These are phyloP conservation scores for Tipula unca DNA, from an alignment of 2,888 invertebrate genomes.

Conservation along the genomic window DNA sequence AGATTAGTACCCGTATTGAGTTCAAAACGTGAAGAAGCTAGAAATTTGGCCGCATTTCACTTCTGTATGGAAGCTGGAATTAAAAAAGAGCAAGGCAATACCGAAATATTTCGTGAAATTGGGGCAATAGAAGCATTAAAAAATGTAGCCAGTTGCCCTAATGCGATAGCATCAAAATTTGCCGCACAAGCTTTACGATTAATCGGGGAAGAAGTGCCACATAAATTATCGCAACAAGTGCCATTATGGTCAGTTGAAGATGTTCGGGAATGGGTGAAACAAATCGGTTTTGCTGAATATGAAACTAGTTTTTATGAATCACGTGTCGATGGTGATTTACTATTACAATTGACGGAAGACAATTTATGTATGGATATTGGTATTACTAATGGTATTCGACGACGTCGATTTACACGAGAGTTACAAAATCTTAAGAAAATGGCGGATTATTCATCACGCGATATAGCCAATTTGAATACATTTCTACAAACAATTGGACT, in stretches of 20 bases:
- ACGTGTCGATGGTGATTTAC: constrained; percentile 92
- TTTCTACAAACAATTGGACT: constrained; percentile 76
- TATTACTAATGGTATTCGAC: constrained; percentile 83
- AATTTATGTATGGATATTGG: constrained; percentile 90
- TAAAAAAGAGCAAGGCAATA: constrained; percentile 86
- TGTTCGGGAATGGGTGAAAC: constrained; percentile 96
- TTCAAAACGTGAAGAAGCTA: constrained; percentile 91
- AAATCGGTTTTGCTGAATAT: constrained; percentile 87
- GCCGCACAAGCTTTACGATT: constrained; percentile 85
- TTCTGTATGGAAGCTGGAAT: constrained; percentile 99
- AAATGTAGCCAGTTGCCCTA: constrained; percentile 93
- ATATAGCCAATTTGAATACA: constrained; percentile 80
- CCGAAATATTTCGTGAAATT: constrained; percentile 86
- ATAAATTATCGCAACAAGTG: constrained; percentile 95
- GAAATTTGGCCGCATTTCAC: constrained; percentile 95
- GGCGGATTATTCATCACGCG: constrained; percentile 93
- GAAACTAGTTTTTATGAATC: constrained; percentile 78
- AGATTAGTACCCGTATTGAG: constrained; percentile 87
- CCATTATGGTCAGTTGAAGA: constrained; percentile 96
- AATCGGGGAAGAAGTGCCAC: constrained; percentile 95
- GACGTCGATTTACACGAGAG: constrained; percentile 84
- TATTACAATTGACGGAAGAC: constrained; percentile 84
- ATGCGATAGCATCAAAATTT: constrained; percentile 94
- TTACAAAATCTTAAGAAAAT: constrained; percentile 87
- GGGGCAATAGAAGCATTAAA: constrained; percentile 93